Percentiles rank a stretch among this genome's conserved stretches.
These are phyloP conservation scores for Hypomesus transpacificus DNA, from an alignment of 2,113 vertebrate species.

Conservation along the genomic window DNA sequence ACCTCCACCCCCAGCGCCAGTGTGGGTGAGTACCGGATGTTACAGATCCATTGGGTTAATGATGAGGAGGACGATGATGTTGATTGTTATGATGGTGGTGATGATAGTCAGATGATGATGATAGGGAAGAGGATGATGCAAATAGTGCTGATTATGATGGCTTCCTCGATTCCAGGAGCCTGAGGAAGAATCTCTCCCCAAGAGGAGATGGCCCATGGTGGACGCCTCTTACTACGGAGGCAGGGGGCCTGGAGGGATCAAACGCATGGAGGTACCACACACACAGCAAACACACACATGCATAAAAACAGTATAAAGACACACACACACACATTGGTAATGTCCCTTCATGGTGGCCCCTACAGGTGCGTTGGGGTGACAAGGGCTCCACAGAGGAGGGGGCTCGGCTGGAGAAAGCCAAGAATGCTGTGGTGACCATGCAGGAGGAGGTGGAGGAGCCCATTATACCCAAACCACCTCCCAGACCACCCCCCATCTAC, in stretches of 20 bases:
- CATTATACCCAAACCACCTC: constrained; percentile 66
- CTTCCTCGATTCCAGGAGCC: constrained; percentile 68
- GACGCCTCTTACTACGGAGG: constrained; percentile 98
- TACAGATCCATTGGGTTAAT: neutral
- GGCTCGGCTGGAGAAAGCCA: constrained; percentile 83
- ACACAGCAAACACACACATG: neutral
- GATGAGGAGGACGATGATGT: neutral
- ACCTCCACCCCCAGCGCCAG: constrained; percentile 75
- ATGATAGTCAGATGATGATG: no score
- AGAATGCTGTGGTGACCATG: constrained; percentile 84
- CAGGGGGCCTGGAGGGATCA: constrained; percentile 92
- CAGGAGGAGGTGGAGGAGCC: constrained; percentile 79
- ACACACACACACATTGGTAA: neutral
- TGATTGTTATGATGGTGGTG: no score
- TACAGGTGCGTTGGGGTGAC: constrained; percentile 85
- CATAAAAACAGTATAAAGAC: neutral
- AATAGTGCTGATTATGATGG: no score
- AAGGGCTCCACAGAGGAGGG: constrained; percentile 91
- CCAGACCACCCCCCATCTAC: constrained; percentile 73
- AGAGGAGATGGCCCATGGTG: constrained; percentile 92
- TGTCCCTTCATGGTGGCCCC: neutral
- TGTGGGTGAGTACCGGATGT: constrained; percentile 50
- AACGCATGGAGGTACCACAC: constrained; percentile 89
- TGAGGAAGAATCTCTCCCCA: constrained; percentile 76
- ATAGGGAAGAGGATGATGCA: no score